phyloP scores from a whole-genome alignment of 2,113 vertebrate genomes.

The Sander vitreus region DNA sequence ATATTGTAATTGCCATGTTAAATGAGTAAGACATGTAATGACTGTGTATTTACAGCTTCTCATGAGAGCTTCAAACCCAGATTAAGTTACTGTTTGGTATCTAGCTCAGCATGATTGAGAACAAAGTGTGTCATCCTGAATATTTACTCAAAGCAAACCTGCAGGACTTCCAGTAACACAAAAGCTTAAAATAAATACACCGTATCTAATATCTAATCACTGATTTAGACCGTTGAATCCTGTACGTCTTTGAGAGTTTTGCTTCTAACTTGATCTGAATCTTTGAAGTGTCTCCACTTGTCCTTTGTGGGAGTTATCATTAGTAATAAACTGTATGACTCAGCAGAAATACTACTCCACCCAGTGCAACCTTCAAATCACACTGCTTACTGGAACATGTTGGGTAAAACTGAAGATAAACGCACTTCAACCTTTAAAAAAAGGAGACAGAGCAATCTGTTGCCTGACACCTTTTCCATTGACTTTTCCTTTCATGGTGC shows the following conservation, averaged over 20 bases:
- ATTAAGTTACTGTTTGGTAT: conserved; percentile 7
- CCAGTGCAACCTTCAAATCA: not conserved
- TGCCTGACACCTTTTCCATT: not conserved
- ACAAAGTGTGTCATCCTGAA: conserved; percentile 28
- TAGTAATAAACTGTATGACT: conserved; percentile 31
- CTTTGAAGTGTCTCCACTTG: not conserved
- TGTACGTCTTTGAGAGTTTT: not conserved
- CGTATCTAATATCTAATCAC: not conserved
- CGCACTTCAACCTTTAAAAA: not conserved
- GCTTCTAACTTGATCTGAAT: not conserved
- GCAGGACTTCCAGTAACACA: not conserved
- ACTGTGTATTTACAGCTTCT: conserved; percentile 20
- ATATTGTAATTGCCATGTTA: conserved; percentile 3
- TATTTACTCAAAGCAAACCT: conserved; percentile 5
- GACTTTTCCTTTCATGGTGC: not conserved
- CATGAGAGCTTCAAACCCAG: not conserved
- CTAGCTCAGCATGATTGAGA: not conserved
- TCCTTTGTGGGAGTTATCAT: not conserved
- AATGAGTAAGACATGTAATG: conserved; percentile 1
- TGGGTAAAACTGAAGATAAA: conserved; percentile 17
- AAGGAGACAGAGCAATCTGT: not conserved
- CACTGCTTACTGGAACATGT: not conserved
- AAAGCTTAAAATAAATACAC: conserved; percentile 1
- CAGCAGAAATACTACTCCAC: conserved; percentile 18
- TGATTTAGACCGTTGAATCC: conserved; percentile 4